Conservation (phyloP, 2,797 vertebrate genomes). For the Cryptoprocta ferox region DNA sequence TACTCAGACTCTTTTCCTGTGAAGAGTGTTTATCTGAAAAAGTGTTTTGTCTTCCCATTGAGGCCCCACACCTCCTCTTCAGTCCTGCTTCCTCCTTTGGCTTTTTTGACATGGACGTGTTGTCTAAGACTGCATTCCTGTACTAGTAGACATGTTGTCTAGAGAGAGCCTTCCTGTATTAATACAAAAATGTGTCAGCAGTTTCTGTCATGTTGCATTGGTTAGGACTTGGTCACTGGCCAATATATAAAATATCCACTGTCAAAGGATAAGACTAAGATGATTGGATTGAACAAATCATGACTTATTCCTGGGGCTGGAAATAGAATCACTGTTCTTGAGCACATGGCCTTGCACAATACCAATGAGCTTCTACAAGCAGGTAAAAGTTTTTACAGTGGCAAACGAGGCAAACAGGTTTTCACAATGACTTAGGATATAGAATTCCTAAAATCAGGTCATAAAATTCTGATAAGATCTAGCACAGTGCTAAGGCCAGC, state of each 20-base stretch:
- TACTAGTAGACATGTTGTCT: too few relatives aligned
- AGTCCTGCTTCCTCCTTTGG: not conserved
- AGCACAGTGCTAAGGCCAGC: not conserved
- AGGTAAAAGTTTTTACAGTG: not conserved
- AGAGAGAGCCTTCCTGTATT: too few relatives aligned
- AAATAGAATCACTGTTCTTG: not conserved
- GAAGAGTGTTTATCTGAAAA: not conserved
- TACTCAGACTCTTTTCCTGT: not conserved
- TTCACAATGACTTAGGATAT: not conserved
- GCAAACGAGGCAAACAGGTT: too few relatives aligned
- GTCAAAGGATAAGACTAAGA: not conserved
- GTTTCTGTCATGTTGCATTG: not conserved
- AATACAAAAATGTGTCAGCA: not conserved
- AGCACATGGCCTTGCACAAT: not conserved
- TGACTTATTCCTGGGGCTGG: not conserved
- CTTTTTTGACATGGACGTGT: not conserved
- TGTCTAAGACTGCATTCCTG: too few relatives aligned
- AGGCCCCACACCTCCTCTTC: not conserved
- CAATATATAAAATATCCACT: not conserved
- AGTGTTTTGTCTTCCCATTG: not conserved
- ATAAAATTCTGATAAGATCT: not conserved
- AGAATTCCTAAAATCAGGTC: not conserved
- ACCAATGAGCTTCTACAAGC: not conserved
- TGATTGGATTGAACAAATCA: not conserved
- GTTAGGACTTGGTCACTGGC: not conserved